Evolutionary conservation across 2,113 vertebrate species (phyloP).

Genomic region (Apistogramma diplotaenia): DNA sequence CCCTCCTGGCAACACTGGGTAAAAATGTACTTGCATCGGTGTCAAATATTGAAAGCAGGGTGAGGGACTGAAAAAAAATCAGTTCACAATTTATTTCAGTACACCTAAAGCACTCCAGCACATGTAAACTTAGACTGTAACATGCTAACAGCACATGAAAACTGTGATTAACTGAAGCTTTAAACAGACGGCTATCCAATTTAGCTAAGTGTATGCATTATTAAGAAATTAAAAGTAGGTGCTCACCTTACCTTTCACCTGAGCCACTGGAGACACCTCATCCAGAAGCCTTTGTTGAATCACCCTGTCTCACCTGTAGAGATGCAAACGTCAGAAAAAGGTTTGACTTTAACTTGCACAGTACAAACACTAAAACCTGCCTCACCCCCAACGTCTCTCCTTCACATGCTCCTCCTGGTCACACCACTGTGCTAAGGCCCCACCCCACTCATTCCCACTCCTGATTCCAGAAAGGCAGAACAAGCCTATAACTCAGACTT

Average conservation of each 20-base stretch:
- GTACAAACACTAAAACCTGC: slow-evolving; percentile 4
- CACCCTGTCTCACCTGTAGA: slow-evolving; percentile 61
- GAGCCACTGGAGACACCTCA: slow-evolving; percentile 53
- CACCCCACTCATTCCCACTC: slow-evolving; percentile 8
- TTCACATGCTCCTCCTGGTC: slow-evolving; percentile 51
- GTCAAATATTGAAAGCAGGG: slow-evolving; percentile 42
- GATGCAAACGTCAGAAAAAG: slow-evolving; percentile 26
- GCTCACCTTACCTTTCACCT: slow-evolving; percentile 73
- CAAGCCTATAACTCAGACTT: neutral
- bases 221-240: slow-evolving; percentile 16
- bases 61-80: slow-evolving; percentile 4
- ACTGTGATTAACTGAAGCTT: slow-evolving; percentile 7
- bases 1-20: slow-evolving; percentile 24
- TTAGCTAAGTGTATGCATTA: slow-evolving; percentile 14
- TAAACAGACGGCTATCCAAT: neutral
- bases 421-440: slow-evolving; percentile 52
- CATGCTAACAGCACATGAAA: neutral
- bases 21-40: slow-evolving; percentile 36
- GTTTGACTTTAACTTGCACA: slow-evolving; percentile 32
- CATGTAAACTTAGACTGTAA: neutral
- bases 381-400: neutral
- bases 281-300: slow-evolving; percentile 59
- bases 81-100: slow-evolving; percentile 1
- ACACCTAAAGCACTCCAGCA: neutral
- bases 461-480: neutral